Conservation (phyloP, 2,797 vertebrate species). For the Leptodactylus fallax region DNA sequence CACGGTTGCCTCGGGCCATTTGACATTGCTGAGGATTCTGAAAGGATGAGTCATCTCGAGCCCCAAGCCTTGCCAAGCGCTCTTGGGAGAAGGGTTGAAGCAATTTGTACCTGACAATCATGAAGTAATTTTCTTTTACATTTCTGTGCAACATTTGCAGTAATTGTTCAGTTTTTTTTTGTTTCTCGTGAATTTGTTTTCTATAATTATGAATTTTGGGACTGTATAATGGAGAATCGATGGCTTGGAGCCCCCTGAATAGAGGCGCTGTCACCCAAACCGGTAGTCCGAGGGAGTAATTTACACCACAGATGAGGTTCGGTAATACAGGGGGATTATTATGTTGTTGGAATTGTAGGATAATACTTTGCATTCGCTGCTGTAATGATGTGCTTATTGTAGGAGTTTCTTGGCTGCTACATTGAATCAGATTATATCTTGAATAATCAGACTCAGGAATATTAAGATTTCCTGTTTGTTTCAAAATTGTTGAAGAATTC, state of each 20-base stretch:
- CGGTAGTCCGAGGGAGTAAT: neutral
- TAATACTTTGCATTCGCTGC: too few species aligned
- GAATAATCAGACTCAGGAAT: neutral
- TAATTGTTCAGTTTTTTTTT: constrained; percentile 12
- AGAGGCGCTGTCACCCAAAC: neutral
- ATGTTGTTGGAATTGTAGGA: neutral
- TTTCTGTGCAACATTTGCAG: neutral
- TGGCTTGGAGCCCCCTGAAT: too few species aligned
- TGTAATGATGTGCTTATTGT: neutral
- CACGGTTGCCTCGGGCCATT: constrained; percentile 5
- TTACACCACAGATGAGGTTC: neutral
- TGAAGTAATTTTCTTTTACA: neutral
- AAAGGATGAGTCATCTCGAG: constrained; percentile 8
- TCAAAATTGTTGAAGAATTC: neutral
- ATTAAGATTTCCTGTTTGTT: neutral
- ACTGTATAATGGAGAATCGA: neutral
- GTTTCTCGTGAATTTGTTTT: neutral
- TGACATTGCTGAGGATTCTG: constrained; percentile 18
- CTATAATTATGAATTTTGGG: neutral
- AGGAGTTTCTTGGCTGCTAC: neutral
- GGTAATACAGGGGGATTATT: neutral
- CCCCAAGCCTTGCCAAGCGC: neutral
- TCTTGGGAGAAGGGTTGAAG: neutral
- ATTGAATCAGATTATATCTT: neutral
- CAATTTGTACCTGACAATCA: constrained; percentile 16